Conservation (phyloP, 2,888 invertebrate species). For the Aleiodes testaceus region DNA sequence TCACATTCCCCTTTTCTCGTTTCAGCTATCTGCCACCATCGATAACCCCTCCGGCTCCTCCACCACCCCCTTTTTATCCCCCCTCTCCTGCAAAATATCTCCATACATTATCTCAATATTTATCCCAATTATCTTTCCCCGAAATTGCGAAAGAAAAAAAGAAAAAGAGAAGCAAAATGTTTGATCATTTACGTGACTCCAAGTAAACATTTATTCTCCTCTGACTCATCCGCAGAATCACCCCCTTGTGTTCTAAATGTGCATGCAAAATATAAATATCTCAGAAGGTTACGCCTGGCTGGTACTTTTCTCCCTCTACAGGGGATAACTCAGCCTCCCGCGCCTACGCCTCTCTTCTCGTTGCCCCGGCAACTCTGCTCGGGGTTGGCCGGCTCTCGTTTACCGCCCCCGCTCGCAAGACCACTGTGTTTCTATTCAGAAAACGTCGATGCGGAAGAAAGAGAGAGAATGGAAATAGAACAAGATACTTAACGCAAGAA, state of each 20-base stretch:
- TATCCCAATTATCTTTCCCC: conserved; percentile 42
- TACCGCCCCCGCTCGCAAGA: conserved; percentile 62
- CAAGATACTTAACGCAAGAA: conserved; percentile 49
- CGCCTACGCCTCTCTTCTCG: conserved; percentile 64
- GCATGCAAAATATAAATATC: conserved; percentile 27
- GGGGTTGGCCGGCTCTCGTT: conserved; percentile 70
- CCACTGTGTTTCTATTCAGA: background rate
- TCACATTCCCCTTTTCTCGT: conserved; percentile 21
- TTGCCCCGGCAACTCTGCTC: conserved; percentile 70
- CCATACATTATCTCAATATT: conserved; percentile 36
- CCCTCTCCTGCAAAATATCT: conserved; percentile 34
- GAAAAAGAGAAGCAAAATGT: background rate
- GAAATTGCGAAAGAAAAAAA: background rate
- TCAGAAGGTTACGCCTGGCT: conserved; percentile 38
- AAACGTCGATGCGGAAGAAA: conserved; percentile 34
- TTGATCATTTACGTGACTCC: background rate
- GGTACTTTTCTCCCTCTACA: conserved; percentile 45
- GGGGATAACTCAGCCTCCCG: conserved; percentile 48
- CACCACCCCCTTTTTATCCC: conserved; percentile 47
- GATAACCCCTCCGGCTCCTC: conserved; percentile 60
- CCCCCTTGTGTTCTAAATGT: conserved; percentile 16
- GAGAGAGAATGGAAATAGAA: conserved; percentile 20
- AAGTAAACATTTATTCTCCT: background rate
- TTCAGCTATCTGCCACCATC: conserved; percentile 66
- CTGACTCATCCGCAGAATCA: conserved; percentile 7